phyloP scores from a whole-genome alignment of 2,113 vertebrate genomes.

The Bos taurus region ARS-UCD2.0 NC_037335.1:65608001-65608500 shows the following conservation, averaged over 20 bases:
- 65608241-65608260: background rate
- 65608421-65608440: background rate
- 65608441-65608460: background rate
- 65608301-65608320: background rate
- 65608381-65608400: background rate
- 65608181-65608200: background rate
- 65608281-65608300: background rate
- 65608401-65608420: background rate
- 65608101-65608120: background rate
- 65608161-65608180: background rate
- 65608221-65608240: background rate
- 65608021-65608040: background rate
- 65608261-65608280: background rate
- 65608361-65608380: background rate
- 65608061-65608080: background rate
- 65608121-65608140: background rate
- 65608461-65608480: background rate
- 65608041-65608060: background rate
- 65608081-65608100: background rate
- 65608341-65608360: background rate
- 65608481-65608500: background rate
- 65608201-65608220: background rate
- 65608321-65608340: background rate
- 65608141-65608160: background rate
- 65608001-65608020: background rate